phyloP scores from a whole-genome alignment of 2,888 invertebrate genomes.

The Drosophila dives region DNA sequence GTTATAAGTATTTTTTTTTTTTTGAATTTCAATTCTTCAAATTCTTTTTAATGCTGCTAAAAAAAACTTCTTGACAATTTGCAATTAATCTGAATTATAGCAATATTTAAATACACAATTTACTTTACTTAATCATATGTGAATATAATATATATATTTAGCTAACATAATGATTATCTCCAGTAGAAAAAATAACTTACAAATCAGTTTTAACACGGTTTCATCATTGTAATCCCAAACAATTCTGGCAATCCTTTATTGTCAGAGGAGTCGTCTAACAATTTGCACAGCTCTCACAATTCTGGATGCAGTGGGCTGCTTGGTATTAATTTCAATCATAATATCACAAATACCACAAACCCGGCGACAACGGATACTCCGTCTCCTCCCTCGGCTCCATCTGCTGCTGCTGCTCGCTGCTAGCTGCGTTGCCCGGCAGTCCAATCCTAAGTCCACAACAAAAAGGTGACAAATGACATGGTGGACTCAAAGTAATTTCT shows the following conservation, averaged over 20 bases:
- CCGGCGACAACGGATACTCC: slow-evolving; percentile 4
- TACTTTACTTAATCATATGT: background rate
- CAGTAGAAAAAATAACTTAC: background rate
- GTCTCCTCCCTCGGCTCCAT: background rate
- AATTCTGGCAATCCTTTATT: slow-evolving; percentile 22
- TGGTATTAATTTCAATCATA: slow-evolving; percentile 77
- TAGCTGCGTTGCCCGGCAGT: background rate
- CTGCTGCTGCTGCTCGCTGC: background rate
- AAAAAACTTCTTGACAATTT: no score
- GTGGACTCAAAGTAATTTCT: slow-evolving; percentile 83
- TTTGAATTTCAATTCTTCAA: no score
- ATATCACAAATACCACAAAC: slow-evolving; percentile 42
- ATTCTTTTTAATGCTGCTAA: background rate
- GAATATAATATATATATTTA: background rate
- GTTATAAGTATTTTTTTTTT: no score
- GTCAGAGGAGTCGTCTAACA: slow-evolving; percentile 22
- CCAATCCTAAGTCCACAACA: slow-evolving; percentile 59
- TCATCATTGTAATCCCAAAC: slow-evolving; percentile 20
- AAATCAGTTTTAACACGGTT: background rate
- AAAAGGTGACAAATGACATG: slow-evolving; percentile 81
- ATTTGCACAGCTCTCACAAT: slow-evolving; percentile 27
- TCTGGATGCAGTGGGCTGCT: slow-evolving; percentile 27
- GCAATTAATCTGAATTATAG: background rate
- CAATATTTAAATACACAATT: background rate
- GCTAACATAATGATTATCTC: background rate